phyloP scores from a whole-genome alignment of 2,113 vertebrate genomes.

The Euleptes europaea region DNA sequence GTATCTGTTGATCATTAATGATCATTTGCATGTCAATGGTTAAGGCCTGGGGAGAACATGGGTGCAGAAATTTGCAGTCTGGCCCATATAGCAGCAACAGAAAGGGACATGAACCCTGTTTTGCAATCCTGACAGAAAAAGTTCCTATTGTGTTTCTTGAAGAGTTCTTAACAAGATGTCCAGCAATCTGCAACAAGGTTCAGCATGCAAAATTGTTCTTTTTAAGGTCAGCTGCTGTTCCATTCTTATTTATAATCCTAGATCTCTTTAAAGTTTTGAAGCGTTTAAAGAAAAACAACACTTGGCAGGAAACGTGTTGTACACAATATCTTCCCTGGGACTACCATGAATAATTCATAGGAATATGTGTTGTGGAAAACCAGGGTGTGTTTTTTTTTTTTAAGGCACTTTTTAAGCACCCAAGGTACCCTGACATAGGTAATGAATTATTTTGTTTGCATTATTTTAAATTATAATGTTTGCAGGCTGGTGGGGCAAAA shows the following conservation, averaged over 20 bases:
- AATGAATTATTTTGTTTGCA: slow-evolving; percentile 60
- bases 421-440: slow-evolving; percentile 42
- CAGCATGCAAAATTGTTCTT: slow-evolving; percentile 34
- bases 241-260: background rate
- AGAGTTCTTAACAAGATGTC: slow-evolving; percentile 32
- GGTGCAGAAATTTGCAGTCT: background rate
- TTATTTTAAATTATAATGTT: slow-evolving; percentile 51
- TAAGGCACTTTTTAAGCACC: slow-evolving; percentile 41
- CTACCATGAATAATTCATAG: slow-evolving; percentile 60
- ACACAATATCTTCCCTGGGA: slow-evolving; percentile 50
- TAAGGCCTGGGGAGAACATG: background rate
- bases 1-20: too few relatives aligned
- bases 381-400: slow-evolving; percentile 11
- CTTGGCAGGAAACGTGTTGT: slow-evolving; percentile 57
- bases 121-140: slow-evolving; percentile 13
- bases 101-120: background rate
- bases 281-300: slow-evolving; percentile 61
- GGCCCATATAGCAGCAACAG: background rate
- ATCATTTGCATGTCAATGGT: background rate
- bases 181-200: background rate
- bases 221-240: slow-evolving; percentile 32
- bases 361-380: slow-evolving; percentile 41
- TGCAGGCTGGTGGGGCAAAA: slow-evolving; percentile 36
- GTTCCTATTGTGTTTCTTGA: slow-evolving; percentile 22
- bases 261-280: slow-evolving; percentile 45